Conservation (phyloP, 2,797 vertebrate genomes). For the Gymnocypris eckloni region DNA sequence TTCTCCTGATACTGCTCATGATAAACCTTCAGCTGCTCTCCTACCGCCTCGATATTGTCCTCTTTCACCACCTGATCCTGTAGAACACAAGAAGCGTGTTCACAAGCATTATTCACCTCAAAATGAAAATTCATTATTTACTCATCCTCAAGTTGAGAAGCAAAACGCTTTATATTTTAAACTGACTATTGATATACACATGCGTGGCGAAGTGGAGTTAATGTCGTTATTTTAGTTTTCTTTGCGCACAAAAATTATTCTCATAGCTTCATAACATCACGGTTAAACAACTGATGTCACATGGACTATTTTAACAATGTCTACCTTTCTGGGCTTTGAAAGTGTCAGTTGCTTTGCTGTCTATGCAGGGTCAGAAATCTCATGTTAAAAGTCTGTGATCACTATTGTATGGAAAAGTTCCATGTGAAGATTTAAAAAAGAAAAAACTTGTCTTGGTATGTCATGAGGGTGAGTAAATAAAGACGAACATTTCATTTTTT, state of each 20-base stretch:
- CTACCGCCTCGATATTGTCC: conserved; percentile 97
- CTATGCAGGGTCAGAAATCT: no score
- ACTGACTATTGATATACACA: not conserved
- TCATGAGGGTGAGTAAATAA: not conserved
- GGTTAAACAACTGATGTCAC: not conserved
- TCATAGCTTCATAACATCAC: not conserved
- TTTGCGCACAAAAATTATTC: not conserved
- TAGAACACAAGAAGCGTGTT: not conserved
- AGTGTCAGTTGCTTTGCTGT: no score
- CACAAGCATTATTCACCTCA: conserved; percentile 3
- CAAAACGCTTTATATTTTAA: not conserved
- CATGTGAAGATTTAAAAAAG: no score
- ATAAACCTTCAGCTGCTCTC: conserved; percentile 97
- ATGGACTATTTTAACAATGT: no score
- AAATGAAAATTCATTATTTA: not conserved
- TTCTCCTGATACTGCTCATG: conserved; percentile 98
- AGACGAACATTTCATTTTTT: not conserved
- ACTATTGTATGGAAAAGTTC: not conserved
- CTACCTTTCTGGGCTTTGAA: no score
- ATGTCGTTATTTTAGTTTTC: not conserved
- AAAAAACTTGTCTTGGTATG: no score
- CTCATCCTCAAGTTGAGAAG: not conserved
- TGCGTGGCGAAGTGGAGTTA: not conserved
- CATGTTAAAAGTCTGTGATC: not conserved
- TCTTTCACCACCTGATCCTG: conserved; percentile 99